Evolutionary conservation across 1,140 invertebrate species (phyloP), one percentile per base, ranked within the genome.

Genomic region (Diorhabda elongata): DNA sequence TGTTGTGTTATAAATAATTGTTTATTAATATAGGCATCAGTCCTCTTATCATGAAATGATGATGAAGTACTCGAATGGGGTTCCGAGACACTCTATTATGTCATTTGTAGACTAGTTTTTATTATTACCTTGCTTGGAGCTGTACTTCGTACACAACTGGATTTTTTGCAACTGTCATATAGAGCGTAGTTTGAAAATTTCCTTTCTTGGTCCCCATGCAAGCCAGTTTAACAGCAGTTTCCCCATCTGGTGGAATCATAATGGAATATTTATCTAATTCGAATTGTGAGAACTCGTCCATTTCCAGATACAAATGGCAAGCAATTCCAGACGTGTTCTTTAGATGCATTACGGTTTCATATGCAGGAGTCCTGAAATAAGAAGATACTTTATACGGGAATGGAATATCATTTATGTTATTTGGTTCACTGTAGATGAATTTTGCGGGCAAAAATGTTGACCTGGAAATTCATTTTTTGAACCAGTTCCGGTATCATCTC

Each of bases 141-240:
- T 73, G 70, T 7, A 77, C 64, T 4, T 58, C 62, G 43, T 74
- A 45, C 9, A 79, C 69, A 62, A 69, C 57, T 6, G 79, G 79
- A 75, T 80, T 80, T 47, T 80, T 74, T 63, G 75, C 73, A 9
- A 74, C 67, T 2, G 75, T 71, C 4, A 80, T 58, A 42, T 72
- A 66, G 6, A 78, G 42, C 8, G 61, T 9, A 42, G 69, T 41
- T 42, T 71, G 43, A 58, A 74, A 61, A 45, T 57, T 71, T 58
- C 74, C 67, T 61, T 61, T 44, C 67, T 65, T 64, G 3, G 45
- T 47, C 3, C 76, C 72, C 43, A 69, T 70, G 7, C 77, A 58
- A 2, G 42, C 65, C n/a, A 79, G 6, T 6, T 66, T 61, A 47
- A 71, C 58, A 8, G 6, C 47, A 8, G 3, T n/a, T 58, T 61